A percentile compares a stretch with the other conserved stretches of the same genome.
These are phyloP conservation scores for Atta texana DNA, from an alignment of 1,140 invertebrate species.

Conservation along the genomic window DNA sequence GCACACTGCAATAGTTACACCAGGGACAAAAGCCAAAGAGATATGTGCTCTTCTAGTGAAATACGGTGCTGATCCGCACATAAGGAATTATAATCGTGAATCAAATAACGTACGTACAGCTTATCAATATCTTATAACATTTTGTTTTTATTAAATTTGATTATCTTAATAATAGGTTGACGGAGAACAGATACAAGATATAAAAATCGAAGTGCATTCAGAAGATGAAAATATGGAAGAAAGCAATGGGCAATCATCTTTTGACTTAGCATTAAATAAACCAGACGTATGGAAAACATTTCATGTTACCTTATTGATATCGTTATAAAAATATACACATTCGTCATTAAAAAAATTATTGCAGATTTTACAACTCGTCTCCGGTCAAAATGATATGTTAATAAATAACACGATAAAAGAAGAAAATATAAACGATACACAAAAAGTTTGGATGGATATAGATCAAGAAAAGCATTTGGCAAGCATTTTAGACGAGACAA, in stretches of 20 bases:
- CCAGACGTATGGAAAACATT: conserved; percentile 74
- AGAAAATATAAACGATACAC: conserved; percentile 63
- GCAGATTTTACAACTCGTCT: conserved; percentile 75
- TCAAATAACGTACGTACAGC: conserved; percentile 25
- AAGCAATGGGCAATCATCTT: conserved; percentile 77
- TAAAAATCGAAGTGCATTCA: conserved; percentile 69
- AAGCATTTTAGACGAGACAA: conserved; percentile 79
- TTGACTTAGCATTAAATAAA: conserved; percentile 81
- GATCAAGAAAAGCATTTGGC: conserved; percentile 75
- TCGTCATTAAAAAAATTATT: conserved; percentile 43
- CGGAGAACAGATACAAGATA: background rate
- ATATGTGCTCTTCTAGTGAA: conserved; percentile 78
- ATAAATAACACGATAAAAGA: conserved; percentile 40
- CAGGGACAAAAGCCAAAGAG: conserved; percentile 77
- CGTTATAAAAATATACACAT: conserved; percentile 8
- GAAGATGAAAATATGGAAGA: conserved; percentile 73
- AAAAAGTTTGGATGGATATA: conserved; percentile 66
- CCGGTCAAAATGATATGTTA: background rate
- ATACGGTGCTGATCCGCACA: conserved; percentile 79
- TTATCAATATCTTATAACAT: background rate
- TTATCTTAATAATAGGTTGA: conserved; percentile 57
- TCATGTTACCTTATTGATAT: background rate
- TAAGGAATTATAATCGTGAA: conserved; percentile 76
- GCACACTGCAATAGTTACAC: conserved; percentile 80
- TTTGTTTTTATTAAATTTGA: conserved; percentile 3